Evolutionary conservation across 2,797 vertebrate genomes (phyloP).

Genomic region (Borostomias antarcticus): DNA sequence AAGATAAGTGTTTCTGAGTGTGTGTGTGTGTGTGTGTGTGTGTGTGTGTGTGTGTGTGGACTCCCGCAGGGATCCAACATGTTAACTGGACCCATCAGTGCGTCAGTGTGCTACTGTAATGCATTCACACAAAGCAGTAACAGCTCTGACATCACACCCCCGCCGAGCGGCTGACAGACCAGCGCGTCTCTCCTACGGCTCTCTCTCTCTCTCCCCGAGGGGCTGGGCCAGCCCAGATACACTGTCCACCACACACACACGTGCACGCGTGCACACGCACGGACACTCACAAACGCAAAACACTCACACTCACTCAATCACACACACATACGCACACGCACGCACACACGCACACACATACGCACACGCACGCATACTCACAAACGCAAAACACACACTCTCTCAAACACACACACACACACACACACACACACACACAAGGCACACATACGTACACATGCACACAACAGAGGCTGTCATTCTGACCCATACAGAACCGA

Average conservation of each 20-base stretch:
- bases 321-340: too few relatives aligned
- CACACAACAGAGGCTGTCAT: too few relatives aligned
- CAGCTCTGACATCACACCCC: constrained; percentile 7
- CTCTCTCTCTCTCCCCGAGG: constrained; percentile 1
- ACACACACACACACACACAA: too few relatives aligned
- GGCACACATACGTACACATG: too few relatives aligned
- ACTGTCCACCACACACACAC: constrained; percentile 4
- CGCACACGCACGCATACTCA: too few relatives aligned
- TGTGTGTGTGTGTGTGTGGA: constrained; percentile 3
- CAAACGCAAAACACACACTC: too few relatives aligned
- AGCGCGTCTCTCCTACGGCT: not conserved
- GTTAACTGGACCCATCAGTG: constrained; percentile 21
- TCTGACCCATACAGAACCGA: too few relatives aligned
- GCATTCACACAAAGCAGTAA: constrained; percentile 14
- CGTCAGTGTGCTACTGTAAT: constrained; percentile 23
- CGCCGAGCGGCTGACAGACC: not conserved
- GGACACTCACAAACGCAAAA: not conserved
- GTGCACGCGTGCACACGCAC: too few relatives aligned
- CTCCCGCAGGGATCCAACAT: constrained; percentile 19
- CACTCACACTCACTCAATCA: too few relatives aligned
- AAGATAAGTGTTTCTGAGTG: constrained; percentile 26
- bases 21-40: constrained; percentile 9
- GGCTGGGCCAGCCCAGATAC: not conserved
- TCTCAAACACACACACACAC: too few relatives aligned
- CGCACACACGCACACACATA: too few relatives aligned